phyloP scores from a whole-genome alignment of 2,113 vertebrate genomes.

The Brachionichthys hirsutus region DNA sequence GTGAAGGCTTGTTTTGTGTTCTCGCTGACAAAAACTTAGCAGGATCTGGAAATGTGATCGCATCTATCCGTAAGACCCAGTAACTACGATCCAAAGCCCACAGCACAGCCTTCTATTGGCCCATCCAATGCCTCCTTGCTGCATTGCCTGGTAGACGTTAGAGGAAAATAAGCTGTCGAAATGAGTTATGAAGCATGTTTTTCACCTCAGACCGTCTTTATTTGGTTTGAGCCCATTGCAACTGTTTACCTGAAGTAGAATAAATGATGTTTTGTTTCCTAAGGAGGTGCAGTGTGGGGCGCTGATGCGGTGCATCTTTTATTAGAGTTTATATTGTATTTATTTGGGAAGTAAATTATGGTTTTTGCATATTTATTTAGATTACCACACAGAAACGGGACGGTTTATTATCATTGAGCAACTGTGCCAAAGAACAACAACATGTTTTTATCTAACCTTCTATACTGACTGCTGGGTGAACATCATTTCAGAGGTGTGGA shows the following conservation, averaged over 20 bases:
- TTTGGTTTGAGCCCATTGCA: constrained; percentile 57
- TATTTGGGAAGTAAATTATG: constrained; percentile 80
- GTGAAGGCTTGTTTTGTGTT: constrained; percentile 18
- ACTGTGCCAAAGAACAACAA: constrained; percentile 83
- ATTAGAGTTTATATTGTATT: constrained; percentile 78
- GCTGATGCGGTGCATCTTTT: constrained; percentile 79
- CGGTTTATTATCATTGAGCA: constrained; percentile 77
- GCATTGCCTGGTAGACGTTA: constrained; percentile 59
- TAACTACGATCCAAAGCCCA: constrained; percentile 36
- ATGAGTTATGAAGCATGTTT: constrained; percentile 52
- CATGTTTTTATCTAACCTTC: constrained; percentile 74
- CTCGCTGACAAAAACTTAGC: constrained; percentile 15
- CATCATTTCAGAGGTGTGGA: constrained; percentile 63
- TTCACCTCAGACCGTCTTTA: constrained; percentile 40
- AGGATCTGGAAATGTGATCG: constrained; percentile 35
- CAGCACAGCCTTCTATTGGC: constrained; percentile 56
- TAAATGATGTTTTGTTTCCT: constrained; percentile 42
- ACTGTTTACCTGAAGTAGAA: constrained; percentile 64
- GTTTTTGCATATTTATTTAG: constrained; percentile 81
- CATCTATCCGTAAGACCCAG: constrained; percentile 30
- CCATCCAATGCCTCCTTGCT: constrained; percentile 55
- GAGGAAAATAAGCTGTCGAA: constrained; percentile 43
- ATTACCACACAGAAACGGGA: constrained; percentile 67
- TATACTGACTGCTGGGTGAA: constrained; percentile 81
- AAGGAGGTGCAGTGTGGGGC: constrained; percentile 58